Evolutionary conservation across 2,113 vertebrate genomes (phyloP), one percentile per base, ranked within the genome.

Genomic region (Heteronetta atricapilla): DNA sequence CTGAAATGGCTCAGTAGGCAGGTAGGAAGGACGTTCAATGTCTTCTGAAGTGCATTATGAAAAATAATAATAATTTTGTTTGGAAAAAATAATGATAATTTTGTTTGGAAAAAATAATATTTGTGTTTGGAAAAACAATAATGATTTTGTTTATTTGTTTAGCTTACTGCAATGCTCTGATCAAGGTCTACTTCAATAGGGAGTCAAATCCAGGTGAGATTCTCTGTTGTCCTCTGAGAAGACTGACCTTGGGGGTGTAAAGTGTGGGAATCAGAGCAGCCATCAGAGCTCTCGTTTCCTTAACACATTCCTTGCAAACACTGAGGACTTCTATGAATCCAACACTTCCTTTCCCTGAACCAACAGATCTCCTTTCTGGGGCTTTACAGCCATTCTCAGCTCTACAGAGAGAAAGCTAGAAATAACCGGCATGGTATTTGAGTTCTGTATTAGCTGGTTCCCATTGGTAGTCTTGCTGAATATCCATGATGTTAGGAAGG

Each of bases 41-140:
- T 52, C 50, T 58, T 66, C 55, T 34, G 25, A 3, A 62, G 19
- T 7, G 36, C 28, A 55, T 0, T 23, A 48, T 63, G 0, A 26
- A 46, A 73, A 72, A 40, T 22, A 48, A 48, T 48, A 22, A 21
- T 48, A 48, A 48, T 22, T 48, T 48, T 48, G 20, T 48, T 48
- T 48, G 46, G 16, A 17, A 42, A 42, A 42, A 42, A 40, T 16
- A 42, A 42, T 42, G 14, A 42, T 42, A 42, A 16, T 42, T 42
- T 42, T 42, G 42, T 42, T 42, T 42, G 40, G 0, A 26, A 46
- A 42, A 42, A 42, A 40, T 5, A 42, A 42, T 42, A 15, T 42
- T 42, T 42, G 11, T 42, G 42, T 42, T 42, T 40, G 40, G 0
- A 26, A 46, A 73, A 72, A 40, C 5, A 48, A 48, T 48, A 22